Percentiles rank a stretch among this genome's conserved stretches.
phyloP scores from a whole-genome alignment of 2,113 vertebrate species.

The Scatophagus argus region DNA sequence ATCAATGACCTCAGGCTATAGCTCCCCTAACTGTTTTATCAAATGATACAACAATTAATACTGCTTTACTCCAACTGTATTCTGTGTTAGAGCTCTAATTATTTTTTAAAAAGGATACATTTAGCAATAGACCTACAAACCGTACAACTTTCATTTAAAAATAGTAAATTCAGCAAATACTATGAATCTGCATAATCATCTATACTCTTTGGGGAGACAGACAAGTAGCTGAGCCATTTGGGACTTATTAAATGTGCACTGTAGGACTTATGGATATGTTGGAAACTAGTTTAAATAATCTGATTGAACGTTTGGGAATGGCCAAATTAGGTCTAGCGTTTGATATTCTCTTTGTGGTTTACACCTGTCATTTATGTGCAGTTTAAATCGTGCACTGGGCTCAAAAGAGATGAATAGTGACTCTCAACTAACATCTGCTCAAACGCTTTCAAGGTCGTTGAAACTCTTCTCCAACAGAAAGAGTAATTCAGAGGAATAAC shows the following conservation, averaged over 20 bases:
- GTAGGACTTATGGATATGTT: slow-evolving; percentile 6
- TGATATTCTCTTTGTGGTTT: slow-evolving; percentile 4
- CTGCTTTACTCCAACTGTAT: not conserved
- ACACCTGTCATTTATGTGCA: not conserved
- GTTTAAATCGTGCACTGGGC: slow-evolving; percentile 17
- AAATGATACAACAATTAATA: not conserved
- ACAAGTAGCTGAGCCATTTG: too few relatives aligned
- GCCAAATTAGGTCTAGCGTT: not conserved
- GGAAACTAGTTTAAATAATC: slow-evolving; percentile 31
- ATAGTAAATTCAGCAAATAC: not conserved
- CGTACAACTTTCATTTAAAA: not conserved
- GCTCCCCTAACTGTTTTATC: not conserved
- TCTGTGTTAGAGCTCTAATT: not conserved
- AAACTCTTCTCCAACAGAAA: slow-evolving; percentile 4
- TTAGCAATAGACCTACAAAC: not conserved
- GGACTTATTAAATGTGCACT: not conserved
- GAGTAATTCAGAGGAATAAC: slow-evolving; percentile 37
- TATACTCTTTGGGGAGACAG: not conserved
- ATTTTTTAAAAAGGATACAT: not conserved
- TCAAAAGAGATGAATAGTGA: slow-evolving; percentile 5
- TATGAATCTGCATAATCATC: not conserved
- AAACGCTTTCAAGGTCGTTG: slow-evolving; percentile 9
- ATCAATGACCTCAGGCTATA: not conserved
- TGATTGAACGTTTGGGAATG: not conserved
- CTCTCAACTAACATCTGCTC: slow-evolving; percentile 10